These are phyloP conservation scores for Cervus canadensis DNA, from an alignment of 2,113 vertebrate species.

Conservation along the genomic window DNA sequence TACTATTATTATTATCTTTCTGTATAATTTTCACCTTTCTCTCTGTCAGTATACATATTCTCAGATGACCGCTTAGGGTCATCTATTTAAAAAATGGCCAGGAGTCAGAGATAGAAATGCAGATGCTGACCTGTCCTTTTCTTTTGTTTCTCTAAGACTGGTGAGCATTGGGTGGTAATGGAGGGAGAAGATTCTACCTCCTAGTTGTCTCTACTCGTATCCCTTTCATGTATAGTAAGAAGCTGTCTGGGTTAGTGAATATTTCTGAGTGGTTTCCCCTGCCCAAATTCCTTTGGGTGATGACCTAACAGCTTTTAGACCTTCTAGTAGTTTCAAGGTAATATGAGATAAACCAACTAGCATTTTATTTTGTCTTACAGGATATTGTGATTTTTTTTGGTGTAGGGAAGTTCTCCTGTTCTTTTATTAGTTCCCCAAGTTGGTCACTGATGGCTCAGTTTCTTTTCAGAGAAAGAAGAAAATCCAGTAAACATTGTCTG, in stretches of 20 bases:
- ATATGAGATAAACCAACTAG: neutral
- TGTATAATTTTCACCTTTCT: neutral
- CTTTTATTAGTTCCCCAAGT: neutral
- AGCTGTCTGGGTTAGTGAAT: neutral
- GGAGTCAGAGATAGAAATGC: neutral
- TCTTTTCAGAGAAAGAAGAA: neutral
- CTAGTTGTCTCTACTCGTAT: accelerated
- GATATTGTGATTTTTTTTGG: neutral
- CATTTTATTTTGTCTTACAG: neutral
- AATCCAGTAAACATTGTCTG: neutral
- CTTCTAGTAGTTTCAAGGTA: neutral
- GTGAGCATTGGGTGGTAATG: neutral
- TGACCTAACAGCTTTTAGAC: too few species aligned
- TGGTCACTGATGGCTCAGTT: neutral
- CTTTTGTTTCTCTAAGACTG: neutral
- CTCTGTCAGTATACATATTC: neutral
- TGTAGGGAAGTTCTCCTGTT: too few species aligned
- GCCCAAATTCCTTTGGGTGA: neutral
- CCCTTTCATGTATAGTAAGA: neutral
- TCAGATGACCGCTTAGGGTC: neutral
- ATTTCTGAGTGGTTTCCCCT: neutral
- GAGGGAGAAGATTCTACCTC: neutral
- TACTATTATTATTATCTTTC: neutral
- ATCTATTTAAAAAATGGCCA: neutral
- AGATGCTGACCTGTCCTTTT: neutral